phyloP scores from a whole-genome alignment of 2,888 invertebrate genomes.

The Anaspis maculata region DNA sequence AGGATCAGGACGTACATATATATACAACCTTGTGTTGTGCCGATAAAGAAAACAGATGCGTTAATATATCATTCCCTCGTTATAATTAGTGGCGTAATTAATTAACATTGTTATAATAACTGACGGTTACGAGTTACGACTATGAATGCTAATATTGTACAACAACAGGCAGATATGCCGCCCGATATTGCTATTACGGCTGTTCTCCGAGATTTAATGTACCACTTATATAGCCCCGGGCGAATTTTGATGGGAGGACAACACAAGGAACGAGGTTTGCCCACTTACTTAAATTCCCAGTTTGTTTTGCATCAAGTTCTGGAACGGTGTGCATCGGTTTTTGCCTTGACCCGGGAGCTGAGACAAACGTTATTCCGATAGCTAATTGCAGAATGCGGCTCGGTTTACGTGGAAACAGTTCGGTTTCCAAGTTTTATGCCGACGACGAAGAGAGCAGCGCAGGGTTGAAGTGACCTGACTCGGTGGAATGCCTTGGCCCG shows the following conservation, averaged over 20 bases:
- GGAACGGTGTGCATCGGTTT: no score
- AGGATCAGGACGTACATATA: no score
- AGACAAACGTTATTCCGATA: no score
- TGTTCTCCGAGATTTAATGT: conserved; percentile 31
- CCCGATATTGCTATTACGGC: conserved; percentile 21
- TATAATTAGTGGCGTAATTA: conserved; percentile 38
- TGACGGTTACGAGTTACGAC: conserved; percentile 35
- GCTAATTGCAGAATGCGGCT: no score
- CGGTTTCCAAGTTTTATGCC: no score
- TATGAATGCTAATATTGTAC: conserved; percentile 38
- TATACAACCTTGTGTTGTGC: no score
- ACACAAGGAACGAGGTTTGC: conserved; percentile 17
- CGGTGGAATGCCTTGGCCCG: conserved; percentile 10
- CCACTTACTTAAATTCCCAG: no score
- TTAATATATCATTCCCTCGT: conserved; percentile 32
- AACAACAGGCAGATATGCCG: conserved; percentile 27
- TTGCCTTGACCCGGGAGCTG: no score
- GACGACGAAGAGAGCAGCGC: no score
- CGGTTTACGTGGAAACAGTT: no score
- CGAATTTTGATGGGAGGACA: conserved; percentile 22
- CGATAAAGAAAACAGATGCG: conserved; percentile 24
- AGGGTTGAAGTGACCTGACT: conserved; percentile 6
- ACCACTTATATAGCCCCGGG: conserved; percentile 20
- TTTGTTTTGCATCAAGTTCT: not conserved
- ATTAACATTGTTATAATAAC: conserved; percentile 40